Base-by-base conservation (phyloP, 2,888 invertebrate species). In the Apamea sordens region DNA sequence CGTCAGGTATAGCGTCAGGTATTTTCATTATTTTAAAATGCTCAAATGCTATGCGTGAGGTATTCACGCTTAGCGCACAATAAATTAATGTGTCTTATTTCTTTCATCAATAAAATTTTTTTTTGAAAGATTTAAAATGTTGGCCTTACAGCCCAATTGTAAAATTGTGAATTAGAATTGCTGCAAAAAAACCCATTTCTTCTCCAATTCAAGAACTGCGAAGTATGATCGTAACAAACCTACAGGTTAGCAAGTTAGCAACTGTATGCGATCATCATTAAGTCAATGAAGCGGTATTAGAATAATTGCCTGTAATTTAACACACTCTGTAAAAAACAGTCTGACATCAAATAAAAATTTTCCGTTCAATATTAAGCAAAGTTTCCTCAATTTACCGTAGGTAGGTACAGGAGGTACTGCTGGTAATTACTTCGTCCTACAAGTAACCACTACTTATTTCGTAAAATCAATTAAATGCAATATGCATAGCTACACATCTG, bases 301-400 rank as follows among this genome's bases (percentile, higher is more conserved):
- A 76, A 83, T 85, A 85, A 85, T 86, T 85, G 56, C 68, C 41
- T 44, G 65, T 83, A 83, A 85, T 86, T 85, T 86, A 79, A 76
- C 56, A 47, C 72, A 63, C 50, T 36, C 41, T 73, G 70, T 73
- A 74, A 79, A 76, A 71, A 74, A 73, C 21, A 41, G 50, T 63
- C 86, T 59, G 79, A 83, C 79, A 74, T 76, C 79, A 74, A 86
- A 83, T 76, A 59, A 80, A 85, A 85, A 64, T 2, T 13, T 77
- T 85, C 86, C 86, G 75, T 86, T 85, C 76, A 68, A 79, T 83
- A 83, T 86, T 79, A 75, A 85, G 76, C 73, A 83, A 86, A 88
- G 83, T 85, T 82, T 82, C 86, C 78, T 87, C 86, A 89, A 80
- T 80, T 61, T 82, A 73, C 71, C 56, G 69, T 44, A 50, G 74